phyloP scores from a whole-genome alignment of 2,888 invertebrate species.

The Acanthosepion lycidas region DNA sequence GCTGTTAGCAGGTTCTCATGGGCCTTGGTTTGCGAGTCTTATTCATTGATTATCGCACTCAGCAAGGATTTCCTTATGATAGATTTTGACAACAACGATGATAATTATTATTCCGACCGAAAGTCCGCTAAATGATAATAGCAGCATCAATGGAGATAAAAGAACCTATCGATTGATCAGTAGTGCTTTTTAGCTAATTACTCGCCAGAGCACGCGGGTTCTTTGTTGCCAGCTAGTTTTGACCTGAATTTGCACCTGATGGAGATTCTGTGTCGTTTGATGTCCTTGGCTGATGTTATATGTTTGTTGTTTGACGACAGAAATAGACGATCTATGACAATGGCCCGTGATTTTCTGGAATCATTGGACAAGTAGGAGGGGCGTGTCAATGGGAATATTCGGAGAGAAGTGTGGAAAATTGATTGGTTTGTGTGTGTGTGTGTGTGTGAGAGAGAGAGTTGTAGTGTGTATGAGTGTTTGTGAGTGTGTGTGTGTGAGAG shows the following conservation, averaged over 20 bases:
- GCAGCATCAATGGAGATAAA: background rate
- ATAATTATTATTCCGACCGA: background rate
- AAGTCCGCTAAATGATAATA: background rate
- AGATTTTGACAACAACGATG: background rate
- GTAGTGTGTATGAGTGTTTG: too few relatives aligned
- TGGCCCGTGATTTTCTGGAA: too few relatives aligned
- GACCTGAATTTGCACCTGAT: background rate
- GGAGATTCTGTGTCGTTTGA: background rate
- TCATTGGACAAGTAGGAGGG: too few relatives aligned
- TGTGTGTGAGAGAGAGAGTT: too few relatives aligned
- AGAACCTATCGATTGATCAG: conserved; percentile 35
- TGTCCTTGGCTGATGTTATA: conserved; percentile 34
- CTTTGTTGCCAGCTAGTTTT: background rate
- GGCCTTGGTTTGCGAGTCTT: too few relatives aligned
- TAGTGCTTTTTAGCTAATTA: conserved; percentile 34
- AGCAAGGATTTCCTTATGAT: too few relatives aligned
- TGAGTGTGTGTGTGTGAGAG: too few relatives aligned
- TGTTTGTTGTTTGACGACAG: conserved; percentile 47
- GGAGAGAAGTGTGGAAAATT: too few relatives aligned
- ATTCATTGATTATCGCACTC: too few relatives aligned
- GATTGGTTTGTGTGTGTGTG: too few relatives aligned
- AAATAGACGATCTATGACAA: background rate
- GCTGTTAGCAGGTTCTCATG: too few relatives aligned
- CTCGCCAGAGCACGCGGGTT: background rate
- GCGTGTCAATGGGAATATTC: too few relatives aligned